These are phyloP conservation scores for Eurystomus gularis DNA, from an alignment of 2,113 vertebrate genomes.

Conservation along the genomic window DNA sequence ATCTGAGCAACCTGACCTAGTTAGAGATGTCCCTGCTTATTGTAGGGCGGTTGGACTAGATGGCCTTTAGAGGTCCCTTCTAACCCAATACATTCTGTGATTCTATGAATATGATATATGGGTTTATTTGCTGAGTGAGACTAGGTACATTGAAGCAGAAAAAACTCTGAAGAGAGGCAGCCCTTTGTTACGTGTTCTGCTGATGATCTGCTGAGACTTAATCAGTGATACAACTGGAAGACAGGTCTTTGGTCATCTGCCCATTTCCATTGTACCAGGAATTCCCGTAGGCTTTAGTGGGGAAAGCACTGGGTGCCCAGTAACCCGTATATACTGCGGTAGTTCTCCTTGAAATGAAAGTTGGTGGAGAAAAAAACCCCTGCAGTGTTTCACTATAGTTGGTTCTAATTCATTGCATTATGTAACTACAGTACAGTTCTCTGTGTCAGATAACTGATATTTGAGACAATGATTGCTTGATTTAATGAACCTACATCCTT, in stretches of 20 bases:
- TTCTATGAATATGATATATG: fast-evolving
- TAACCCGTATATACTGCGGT: neutral
- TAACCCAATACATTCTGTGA: too few species aligned
- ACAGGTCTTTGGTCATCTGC: neutral
- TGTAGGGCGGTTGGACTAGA: too few species aligned
- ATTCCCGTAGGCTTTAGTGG: neutral
- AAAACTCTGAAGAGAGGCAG: neutral
- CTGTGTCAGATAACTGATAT: neutral
- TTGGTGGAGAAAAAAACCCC: neutral
- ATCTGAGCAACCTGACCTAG: too few species aligned
- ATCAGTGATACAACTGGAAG: neutral
- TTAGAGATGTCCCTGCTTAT: too few species aligned
- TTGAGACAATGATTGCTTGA: neutral
- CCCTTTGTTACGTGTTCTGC: neutral
- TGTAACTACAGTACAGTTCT: neutral
- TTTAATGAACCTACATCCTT: neutral
- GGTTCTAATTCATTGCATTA: neutral
- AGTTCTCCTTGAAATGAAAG: neutral
- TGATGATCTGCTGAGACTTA: neutral
- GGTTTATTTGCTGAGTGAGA: neutral
- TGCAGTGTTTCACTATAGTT: neutral
- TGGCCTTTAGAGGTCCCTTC: too few species aligned
- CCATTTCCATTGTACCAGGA: neutral
- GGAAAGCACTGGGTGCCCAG: neutral
- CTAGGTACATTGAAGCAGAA: neutral